Evolutionary conservation across 2,888 invertebrate species (phyloP), one percentile per base, ranked within the genome.

Genomic region (Serripes groenlandicus): DNA sequence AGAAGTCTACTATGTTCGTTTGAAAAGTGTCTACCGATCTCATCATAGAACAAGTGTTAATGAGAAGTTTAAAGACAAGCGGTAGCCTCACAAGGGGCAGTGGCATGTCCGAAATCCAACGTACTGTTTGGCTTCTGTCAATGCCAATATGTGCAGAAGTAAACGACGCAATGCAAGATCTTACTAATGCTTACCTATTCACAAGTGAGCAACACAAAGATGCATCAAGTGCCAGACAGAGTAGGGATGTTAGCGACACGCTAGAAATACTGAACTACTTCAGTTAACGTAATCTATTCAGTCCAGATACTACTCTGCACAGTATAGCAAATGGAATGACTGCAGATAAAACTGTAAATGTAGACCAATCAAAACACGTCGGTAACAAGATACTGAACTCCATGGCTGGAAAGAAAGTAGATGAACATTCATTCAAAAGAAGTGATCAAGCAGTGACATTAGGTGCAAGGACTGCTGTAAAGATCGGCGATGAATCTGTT

Each of bases 51-150:
- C 82, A 83, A 32, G 64, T 70, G 5, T 52, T 90, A 0, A 89
- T 90, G 90, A 54, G 88, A 58, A 88, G 81, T 69, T 18, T 90
- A 9, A 91, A 89, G 58, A 80, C 85, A 23, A 76, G 49, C 26
- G 86, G 90, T 11, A 88, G 90, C n/a, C 34, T 88, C 18, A 88
- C 88, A 11, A 78, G 83, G 71, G 87, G 85, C 15, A 26, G 83
- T 18, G 88, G 88, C 3, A 79, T 88, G 80, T 35, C 73, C 15
- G 86, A 88, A 32, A 15, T 5, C 4, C 86, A 87, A 62, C 34
- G 84, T 60, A 62, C 77, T 9, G 32, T 52, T 1, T 77, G 77
- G 77, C 56, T 83, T 69, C 62, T 80, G 66, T 83, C 83, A 62
- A 28, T 54, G 11, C 84, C 84, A 5, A 49, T 71, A 23, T 35